Conservation (phyloP, 2,888 invertebrate species). For the Idaea dimidiata region DNA sequence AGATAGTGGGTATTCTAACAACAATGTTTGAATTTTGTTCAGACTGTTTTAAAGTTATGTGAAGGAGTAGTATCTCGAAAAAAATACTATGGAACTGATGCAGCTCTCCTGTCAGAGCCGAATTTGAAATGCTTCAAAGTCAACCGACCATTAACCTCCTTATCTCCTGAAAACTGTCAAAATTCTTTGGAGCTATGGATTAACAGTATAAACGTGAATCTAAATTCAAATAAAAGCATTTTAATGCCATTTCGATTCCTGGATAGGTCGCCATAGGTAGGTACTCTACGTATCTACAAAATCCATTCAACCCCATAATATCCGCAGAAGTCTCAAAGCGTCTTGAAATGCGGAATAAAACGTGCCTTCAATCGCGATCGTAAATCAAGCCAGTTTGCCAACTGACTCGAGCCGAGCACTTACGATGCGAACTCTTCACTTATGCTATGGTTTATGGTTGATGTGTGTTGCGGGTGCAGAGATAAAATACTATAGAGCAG, state of each 20-base stretch:
- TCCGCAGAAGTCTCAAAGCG: not conserved
- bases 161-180: too few relatives aligned
- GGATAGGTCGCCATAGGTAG: not conserved
- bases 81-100: too few relatives aligned
- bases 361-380: not conserved
- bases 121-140: too few relatives aligned
- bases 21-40: too few relatives aligned
- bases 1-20: too few relatives aligned
- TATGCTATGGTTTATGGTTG: not conserved
- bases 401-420: not conserved
- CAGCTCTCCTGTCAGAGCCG: too few relatives aligned
- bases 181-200: too few relatives aligned
- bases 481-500: not conserved
- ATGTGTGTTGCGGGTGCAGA: not conserved
- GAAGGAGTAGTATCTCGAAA: too few relatives aligned
- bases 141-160: too few relatives aligned
- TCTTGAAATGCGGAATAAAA: not conserved
- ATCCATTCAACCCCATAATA: not conserved
- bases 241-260: not conserved
- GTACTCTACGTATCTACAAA: not conserved
- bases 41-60: too few relatives aligned
- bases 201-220: too few relatives aligned
- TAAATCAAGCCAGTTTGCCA: not conserved
- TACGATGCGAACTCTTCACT: not conserved
- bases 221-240: too few relatives aligned